Evolutionary conservation across 2,113 vertebrate genomes (phyloP).

Genomic region (Megaleporinus macrocephalus): DNA sequence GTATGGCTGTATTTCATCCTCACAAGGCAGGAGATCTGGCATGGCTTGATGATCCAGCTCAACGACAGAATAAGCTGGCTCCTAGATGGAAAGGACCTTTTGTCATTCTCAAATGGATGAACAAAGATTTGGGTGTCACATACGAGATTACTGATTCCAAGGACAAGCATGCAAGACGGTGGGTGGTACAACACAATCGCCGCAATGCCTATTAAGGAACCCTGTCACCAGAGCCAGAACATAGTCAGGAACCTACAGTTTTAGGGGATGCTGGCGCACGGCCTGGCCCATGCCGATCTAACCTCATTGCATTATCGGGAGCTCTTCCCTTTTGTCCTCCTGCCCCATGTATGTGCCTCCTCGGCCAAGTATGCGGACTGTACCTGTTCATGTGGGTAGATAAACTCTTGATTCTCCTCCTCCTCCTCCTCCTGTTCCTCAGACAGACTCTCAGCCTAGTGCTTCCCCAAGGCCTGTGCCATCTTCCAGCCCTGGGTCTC

Average conservation of each 20-base stretch:
- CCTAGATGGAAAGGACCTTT: background rate
- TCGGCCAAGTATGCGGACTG: background rate
- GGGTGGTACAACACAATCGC: conserved; percentile 1
- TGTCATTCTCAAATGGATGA: background rate
- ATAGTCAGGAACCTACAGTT: background rate
- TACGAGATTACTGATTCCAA: conserved; percentile 3
- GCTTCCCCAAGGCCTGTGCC: too few relatives aligned
- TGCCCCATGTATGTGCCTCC: background rate
- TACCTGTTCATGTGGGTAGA: background rate
- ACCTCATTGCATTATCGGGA: conserved; percentile 3
- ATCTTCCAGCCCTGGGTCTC: too few relatives aligned
- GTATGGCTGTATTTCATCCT: too few relatives aligned
- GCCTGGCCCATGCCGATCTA: background rate
- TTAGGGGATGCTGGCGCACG: background rate
- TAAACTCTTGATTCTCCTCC: too few relatives aligned
- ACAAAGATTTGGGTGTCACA: background rate
- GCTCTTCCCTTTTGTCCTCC: background rate
- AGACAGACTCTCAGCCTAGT: too few relatives aligned
- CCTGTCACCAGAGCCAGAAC: background rate
- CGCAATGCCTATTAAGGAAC: background rate
- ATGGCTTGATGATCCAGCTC: background rate
- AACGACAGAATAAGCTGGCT: conserved; percentile 10
- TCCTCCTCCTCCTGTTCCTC: background rate
- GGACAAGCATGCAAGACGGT: background rate
- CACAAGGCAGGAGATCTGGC: background rate